phyloP scores from a whole-genome alignment of 1,140 invertebrate species.

The Cataglyphis hispanica region DNA sequence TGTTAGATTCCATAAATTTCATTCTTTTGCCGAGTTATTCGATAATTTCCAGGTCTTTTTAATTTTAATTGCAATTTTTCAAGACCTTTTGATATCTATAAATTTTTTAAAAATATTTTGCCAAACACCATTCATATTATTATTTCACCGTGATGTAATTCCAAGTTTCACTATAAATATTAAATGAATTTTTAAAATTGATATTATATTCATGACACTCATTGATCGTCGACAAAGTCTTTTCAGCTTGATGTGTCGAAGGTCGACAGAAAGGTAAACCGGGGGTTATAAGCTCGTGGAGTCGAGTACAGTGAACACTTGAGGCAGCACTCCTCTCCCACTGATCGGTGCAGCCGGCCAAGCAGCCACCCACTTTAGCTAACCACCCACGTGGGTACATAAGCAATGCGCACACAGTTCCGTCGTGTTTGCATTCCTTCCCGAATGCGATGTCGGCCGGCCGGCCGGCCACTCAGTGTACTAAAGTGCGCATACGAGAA shows the following conservation, averaged over 20 bases:
- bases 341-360: constrained; percentile 33
- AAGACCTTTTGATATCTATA: too few species aligned
- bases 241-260: constrained; percentile 61
- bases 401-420: constrained; percentile 62
- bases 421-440: constrained; percentile 59
- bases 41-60: not conserved
- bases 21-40: not conserved
- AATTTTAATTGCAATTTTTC: not conserved
- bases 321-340: constrained; percentile 38
- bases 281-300: constrained; percentile 42
- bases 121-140: not conserved
- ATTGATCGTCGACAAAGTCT: constrained; percentile 29
- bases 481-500: not conserved
- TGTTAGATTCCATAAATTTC: not conserved
- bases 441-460: constrained; percentile 21
- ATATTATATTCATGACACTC: not conserved
- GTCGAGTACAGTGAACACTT: constrained; percentile 39
- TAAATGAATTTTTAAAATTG: not conserved
- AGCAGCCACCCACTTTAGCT: constrained; percentile 60
- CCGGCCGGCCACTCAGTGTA: constrained; percentile 25
- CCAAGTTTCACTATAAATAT: not conserved
- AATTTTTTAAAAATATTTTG: not conserved
- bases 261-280: constrained; percentile 56
- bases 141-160: not conserved
- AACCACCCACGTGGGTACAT: constrained; percentile 62